Conservation (phyloP, 2,113 vertebrate species). For the Orcinus orca region DNA sequence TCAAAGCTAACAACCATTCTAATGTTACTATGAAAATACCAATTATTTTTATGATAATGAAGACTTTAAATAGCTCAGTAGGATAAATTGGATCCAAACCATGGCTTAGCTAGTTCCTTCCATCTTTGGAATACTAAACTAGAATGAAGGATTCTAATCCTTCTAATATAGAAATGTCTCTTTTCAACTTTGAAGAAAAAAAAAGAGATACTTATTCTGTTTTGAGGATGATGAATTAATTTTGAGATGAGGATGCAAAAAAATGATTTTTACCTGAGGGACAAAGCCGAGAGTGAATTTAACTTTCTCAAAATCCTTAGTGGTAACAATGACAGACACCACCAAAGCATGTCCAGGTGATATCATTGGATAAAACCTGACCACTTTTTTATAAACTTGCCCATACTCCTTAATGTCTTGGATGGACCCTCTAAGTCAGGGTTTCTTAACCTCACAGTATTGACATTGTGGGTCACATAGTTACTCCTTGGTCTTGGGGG, state of each 20-base stretch:
- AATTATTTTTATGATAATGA: slow-evolving; percentile 77
- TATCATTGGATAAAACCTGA: not conserved
- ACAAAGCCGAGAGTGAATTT: not conserved
- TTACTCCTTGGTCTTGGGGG: no score
- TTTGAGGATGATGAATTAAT: slow-evolving; percentile 43
- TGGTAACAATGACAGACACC: not conserved
- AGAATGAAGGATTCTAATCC: slow-evolving; percentile 51
- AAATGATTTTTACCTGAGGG: not conserved
- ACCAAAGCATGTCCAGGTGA: not conserved
- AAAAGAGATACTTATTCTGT: slow-evolving; percentile 2
- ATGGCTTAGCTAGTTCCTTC: slow-evolving; percentile 48
- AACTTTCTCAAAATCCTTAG: not conserved
- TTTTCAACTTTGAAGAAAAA: slow-evolving; percentile 53
- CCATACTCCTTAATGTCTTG: not conserved
- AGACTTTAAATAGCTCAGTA: slow-evolving; percentile 63
- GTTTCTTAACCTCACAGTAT: not conserved
- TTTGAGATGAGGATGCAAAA: not conserved
- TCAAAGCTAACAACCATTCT: slow-evolving; percentile 61
- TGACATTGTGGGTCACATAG: not conserved
- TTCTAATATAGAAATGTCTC: slow-evolving; percentile 28
- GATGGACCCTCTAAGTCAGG: not conserved
- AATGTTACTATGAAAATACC: slow-evolving; percentile 57
- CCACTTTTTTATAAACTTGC: not conserved
- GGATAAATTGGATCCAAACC: slow-evolving; percentile 55
- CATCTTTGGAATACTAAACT: slow-evolving; percentile 57